Conservation (phyloP, 2,888 invertebrate species). For the Synergus japonicus region DNA sequence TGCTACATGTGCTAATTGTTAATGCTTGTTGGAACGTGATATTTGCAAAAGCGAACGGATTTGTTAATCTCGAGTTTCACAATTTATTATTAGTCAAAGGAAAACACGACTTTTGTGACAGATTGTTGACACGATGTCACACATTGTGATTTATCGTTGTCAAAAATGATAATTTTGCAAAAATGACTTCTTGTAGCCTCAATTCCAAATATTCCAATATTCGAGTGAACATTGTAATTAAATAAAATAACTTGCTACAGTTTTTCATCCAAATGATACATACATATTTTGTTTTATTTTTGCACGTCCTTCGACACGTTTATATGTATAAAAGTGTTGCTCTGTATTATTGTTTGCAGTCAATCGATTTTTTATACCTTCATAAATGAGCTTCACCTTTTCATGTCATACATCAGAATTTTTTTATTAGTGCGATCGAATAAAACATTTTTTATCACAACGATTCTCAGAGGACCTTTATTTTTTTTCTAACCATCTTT, state of each 20-base stretch:
- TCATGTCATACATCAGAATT: constrained; percentile 1
- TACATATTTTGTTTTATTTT: too few species aligned
- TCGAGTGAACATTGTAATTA: too few species aligned
- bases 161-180: not conserved
- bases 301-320: too few species aligned
- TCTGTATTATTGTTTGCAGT: not conserved
- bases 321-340: too few species aligned
- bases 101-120: constrained; percentile 23
- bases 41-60: too few species aligned
- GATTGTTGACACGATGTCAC: not conserved
- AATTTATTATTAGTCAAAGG: not conserved
- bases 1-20: too few species aligned
- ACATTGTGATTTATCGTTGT: not conserved
- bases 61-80: too few species aligned
- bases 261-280: too few species aligned
- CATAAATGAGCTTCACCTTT: not conserved
- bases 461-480: not conserved
- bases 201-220: not conserved
- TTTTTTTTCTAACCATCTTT: constrained; percentile 6
- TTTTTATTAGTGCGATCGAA: constrained; percentile 5
- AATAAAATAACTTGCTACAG: too few species aligned
- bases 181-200: not conserved
- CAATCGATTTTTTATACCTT: not conserved
- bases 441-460: not conserved
- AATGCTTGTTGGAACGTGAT: too few species aligned